Percentiles rank a stretch among this genome's conserved stretches.
Conservation (phyloP, 2,113 vertebrate genomes). For the Callaeas wilsoni region DNA sequence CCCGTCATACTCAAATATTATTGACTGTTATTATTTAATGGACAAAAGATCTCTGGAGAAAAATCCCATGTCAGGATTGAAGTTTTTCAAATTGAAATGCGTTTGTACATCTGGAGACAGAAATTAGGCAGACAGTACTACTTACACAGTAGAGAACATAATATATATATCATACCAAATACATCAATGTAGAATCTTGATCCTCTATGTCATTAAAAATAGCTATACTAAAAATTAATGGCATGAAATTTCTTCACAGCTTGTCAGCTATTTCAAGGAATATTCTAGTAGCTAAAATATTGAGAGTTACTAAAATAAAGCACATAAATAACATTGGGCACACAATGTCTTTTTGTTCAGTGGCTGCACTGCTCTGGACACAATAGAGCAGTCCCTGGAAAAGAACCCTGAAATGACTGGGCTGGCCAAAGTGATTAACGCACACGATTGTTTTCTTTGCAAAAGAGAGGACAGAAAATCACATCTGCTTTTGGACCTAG, state of each 20-base stretch:
- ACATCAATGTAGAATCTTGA: background rate
- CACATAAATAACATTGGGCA: background rate
- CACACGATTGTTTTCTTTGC: background rate
- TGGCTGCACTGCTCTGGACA: background rate
- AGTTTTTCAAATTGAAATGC: background rate
- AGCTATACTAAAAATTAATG: background rate
- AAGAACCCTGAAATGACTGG: background rate
- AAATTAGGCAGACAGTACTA: background rate
- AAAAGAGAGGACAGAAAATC: background rate
- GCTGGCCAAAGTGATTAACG: background rate
- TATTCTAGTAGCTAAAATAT: background rate
- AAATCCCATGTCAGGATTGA: background rate
- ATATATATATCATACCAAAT: background rate
- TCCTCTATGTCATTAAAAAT: background rate
- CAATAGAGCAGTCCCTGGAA: background rate
- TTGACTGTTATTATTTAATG: background rate
- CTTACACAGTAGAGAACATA: background rate
- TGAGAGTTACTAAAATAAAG: background rate
- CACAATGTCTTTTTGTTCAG: background rate
- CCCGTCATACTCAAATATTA: background rate
- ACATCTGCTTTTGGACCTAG: background rate
- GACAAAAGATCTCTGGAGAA: background rate
- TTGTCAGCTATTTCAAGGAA: background rate
- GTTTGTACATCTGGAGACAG: background rate
- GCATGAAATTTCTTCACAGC: background rate